These are phyloP conservation scores for Pan paniscus DNA, from an alignment of 2,113 vertebrate genomes.

Conservation along the genomic window DNA sequence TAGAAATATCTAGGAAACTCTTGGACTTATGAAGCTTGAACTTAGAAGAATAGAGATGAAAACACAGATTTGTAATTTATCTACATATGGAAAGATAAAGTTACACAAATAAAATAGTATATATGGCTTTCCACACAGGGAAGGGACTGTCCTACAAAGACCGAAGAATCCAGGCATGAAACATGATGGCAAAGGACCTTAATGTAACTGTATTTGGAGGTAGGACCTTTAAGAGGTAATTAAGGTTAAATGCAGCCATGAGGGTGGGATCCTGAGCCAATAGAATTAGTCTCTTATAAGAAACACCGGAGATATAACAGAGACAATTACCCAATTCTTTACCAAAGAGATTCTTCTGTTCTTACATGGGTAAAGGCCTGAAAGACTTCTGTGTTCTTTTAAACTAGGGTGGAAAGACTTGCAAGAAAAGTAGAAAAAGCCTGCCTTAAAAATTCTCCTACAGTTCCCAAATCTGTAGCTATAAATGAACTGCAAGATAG, in stretches of 20 bases:
- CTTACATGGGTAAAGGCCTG: background rate
- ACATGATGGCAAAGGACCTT: background rate
- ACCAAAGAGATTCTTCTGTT: background rate
- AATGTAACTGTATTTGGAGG: background rate
- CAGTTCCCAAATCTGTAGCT: conserved; percentile 21
- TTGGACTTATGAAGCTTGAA: background rate
- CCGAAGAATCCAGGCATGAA: background rate
- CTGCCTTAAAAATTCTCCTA: background rate
- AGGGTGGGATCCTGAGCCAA: background rate
- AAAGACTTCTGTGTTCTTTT: conserved; percentile 38
- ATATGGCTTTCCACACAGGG: background rate
- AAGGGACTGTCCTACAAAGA: background rate
- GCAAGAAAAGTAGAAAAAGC: conserved; percentile 31
- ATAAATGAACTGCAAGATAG: conserved; percentile 60
- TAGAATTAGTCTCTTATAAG: background rate
- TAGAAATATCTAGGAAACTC: background rate
- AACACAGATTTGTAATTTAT: conserved; percentile 16
- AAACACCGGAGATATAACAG: background rate
- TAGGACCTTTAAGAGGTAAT: too few relatives aligned
- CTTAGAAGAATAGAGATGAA: background rate
- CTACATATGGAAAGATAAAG: background rate
- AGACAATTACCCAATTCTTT: background rate
- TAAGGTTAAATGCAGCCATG: too few relatives aligned
- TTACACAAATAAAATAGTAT: background rate
- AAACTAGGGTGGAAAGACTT: conserved; percentile 48